Base-by-base conservation (phyloP, 2,888 invertebrate species). In the Thera obeliscata region DNA sequence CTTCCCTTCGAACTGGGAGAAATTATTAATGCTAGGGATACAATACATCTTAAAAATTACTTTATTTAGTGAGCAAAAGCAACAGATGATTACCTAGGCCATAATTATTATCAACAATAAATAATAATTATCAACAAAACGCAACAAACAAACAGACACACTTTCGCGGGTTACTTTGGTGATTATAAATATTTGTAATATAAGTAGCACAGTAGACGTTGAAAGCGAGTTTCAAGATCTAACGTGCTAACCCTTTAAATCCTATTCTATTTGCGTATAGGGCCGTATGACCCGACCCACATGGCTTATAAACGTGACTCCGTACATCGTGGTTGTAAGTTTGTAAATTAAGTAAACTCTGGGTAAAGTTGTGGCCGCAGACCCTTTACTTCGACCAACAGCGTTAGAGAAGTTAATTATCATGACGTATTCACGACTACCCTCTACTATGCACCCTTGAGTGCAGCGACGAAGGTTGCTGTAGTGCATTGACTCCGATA, bases 371-470 rank as follows among this genome's bases (percentile, higher is more conserved):
- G 64, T 73, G 71, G 49, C 75, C 64, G 73, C 73, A 72, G 75
- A 72, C 76, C 76, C 74, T 80, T 80, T 75, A 83, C 73, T 72
- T 74, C 74, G 74, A 74, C 80, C 82, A 82, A 86, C 89, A 87
- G 82, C 74, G 82, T 81, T 87, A 88, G 87, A 88, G 86, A 89
- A 90, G 90, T 90, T 91, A 87, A 90, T 90, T 91, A 91, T 87
- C 89, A 89, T 86, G 81, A 79, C 73, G 76, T 81, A 81, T 22
- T 22, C 79, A 81, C 81, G 73, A 76, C 82, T 81, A 79, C 78
- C 81, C 81, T 80, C 84, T 87, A 88, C 89, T 89, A 90, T 91
- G 91, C 92, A 91, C 91, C 92, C 92, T 93, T 93, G 92, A 92
- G 92, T 90, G 92, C 92, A 91, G 76, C 83, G 78, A 60, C 89